Conservation (phyloP, 1,140 invertebrate genomes). For the Conopomorpha cramerella region DNA sequence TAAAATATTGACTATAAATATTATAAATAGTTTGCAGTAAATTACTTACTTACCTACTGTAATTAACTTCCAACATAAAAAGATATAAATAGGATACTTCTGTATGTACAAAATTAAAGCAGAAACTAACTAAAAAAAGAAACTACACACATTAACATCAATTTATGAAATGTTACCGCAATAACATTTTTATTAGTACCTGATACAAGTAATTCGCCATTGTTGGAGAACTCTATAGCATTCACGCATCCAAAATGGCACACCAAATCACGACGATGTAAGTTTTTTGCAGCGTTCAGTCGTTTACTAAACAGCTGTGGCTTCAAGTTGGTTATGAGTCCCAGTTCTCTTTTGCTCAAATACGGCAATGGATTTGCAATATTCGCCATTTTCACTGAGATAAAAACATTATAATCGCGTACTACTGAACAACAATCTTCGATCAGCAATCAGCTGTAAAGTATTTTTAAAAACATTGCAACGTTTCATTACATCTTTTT, state of each 20-base stretch:
- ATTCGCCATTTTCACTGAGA: conserved; percentile 47
- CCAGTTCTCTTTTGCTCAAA: conserved; percentile 39
- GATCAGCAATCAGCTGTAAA: conserved; percentile 48
- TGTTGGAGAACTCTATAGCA: conserved; percentile 91
- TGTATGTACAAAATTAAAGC: too few relatives aligned
- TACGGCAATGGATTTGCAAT: conserved; percentile 37
- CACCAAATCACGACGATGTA: conserved; percentile 83
- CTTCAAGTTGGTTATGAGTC: conserved; percentile 29
- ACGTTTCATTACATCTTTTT: conserved; percentile 17
- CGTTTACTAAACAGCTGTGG: conserved; percentile 66
- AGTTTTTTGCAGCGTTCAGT: conserved; percentile 68
- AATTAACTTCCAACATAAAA: too few relatives aligned
- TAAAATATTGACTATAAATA: too few relatives aligned
- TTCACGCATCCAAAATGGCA: conserved; percentile 96
- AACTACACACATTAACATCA: too few relatives aligned
- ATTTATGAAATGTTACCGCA: too few relatives aligned
- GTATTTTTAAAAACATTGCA: conserved; percentile 42
- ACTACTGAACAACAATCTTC: conserved; percentile 21
- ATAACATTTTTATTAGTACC: conserved; percentile 63
- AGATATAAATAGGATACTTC: too few relatives aligned
- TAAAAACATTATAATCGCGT: too few relatives aligned
- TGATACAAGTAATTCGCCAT: conserved; percentile 85
- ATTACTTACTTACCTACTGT: too few relatives aligned
- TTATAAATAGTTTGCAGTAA: too few relatives aligned
- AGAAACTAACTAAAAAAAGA: too few relatives aligned